Percentiles rank a stretch among this genome's conserved stretches.
phyloP scores from a whole-genome alignment of 1,140 invertebrate genomes.

The Dreissena polymorpha region DNA sequence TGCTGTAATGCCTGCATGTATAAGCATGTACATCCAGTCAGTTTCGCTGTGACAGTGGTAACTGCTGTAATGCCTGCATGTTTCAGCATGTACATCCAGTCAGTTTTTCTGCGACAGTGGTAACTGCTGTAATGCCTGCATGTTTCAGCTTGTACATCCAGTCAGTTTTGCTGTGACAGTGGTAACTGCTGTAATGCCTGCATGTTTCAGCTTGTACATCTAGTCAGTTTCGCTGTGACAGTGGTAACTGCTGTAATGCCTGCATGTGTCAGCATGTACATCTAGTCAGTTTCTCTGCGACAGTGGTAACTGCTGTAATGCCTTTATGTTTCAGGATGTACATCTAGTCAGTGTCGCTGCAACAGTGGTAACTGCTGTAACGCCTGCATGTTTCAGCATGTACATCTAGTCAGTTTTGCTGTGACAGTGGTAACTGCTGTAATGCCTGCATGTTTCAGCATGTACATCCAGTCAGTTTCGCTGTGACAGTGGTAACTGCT shows the following conservation, averaged over 20 bases:
- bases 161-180: conserved; percentile 44
- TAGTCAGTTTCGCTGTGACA: conserved; percentile 43
- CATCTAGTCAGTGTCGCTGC: conserved; percentile 29
- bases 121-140: too few species aligned
- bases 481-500: conserved; percentile 46
- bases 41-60: conserved; percentile 43
- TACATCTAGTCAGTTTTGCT: conserved; percentile 20
- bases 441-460: conserved; percentile 18
- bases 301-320: conserved; percentile 37
- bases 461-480: conserved; percentile 18
- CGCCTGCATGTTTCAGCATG: conserved; percentile 26
- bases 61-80: too few species aligned
- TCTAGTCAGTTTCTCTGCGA: conserved; percentile 33
- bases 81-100: conserved; percentile 10
- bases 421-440: conserved; percentile 43
- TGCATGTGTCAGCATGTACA: conserved; percentile 17
- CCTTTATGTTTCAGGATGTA: conserved; percentile 24
- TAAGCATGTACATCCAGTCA: conserved; percentile 4
- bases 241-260: conserved; percentile 30
- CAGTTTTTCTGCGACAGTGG: conserved; percentile 46
- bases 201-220: conserved; percentile 12
- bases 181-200: too few species aligned
- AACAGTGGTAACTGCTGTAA: conserved; percentile 36
- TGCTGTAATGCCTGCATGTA: too few species aligned
- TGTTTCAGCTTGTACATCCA: conserved; percentile 9